A percentile compares a stretch with the other conserved stretches of the same genome.
Evolutionary conservation across 1,140 invertebrate species (phyloP).

Genomic region (Dendrolimus kikuchii): DNA sequence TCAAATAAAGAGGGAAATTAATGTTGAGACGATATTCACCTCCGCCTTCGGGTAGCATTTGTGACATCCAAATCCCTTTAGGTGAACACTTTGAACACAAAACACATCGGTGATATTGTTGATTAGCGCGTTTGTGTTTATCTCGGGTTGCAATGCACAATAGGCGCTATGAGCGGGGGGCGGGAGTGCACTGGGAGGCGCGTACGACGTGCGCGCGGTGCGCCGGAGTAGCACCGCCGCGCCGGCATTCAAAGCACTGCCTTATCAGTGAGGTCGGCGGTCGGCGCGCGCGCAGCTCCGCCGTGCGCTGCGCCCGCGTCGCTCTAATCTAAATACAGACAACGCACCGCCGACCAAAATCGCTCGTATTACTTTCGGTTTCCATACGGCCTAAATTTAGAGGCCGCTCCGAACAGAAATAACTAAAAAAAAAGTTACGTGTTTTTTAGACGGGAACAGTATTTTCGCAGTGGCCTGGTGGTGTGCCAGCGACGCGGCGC

Average conservation of each 20-base stretch:
- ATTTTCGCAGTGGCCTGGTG: constrained; percentile 38
- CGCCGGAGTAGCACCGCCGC: constrained; percentile 9
- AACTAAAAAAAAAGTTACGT: constrained; percentile 62
- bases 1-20: neutral
- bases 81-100: constrained; percentile 13
- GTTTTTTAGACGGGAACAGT: constrained; percentile 63
- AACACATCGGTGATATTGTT: neutral
- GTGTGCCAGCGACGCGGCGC: constrained; percentile 37
- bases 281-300: constrained; percentile 19
- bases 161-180: too few relatives aligned
- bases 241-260: too few relatives aligned
- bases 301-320: constrained; percentile 30
- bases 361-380: constrained; percentile 63
- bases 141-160: too few relatives aligned
- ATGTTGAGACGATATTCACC: constrained; percentile 34
- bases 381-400: constrained; percentile 69
- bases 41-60: constrained; percentile 58
- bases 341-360: constrained; percentile 61
- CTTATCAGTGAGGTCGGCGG: constrained; percentile 14
- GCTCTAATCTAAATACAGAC: constrained; percentile 67
- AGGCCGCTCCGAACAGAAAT: constrained; percentile 65
- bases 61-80: constrained; percentile 48
- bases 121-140: too few relatives aligned
- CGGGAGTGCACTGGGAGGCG: too few relatives aligned
- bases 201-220: constrained; percentile 1